These are phyloP conservation scores for Okamejei kenojei DNA, from an alignment of 2,797 vertebrate species.

Conservation along the genomic window DNA sequence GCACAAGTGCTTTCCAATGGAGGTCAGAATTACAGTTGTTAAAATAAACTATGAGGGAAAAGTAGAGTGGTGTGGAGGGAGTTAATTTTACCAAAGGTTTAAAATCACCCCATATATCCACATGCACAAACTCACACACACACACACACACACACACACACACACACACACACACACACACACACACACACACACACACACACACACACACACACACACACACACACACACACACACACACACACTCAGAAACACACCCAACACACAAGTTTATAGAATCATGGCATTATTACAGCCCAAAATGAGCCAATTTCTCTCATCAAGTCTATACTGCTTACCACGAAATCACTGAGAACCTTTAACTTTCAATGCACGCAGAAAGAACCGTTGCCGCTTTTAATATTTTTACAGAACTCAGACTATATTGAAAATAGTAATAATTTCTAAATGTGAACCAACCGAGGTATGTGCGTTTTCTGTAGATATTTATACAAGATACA, in stretches of 20 bases:
- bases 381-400: neutral
- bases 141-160: too few relatives aligned
- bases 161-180: too few relatives aligned
- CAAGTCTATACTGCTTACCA: neutral
- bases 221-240: neutral
- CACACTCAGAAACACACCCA: too few relatives aligned
- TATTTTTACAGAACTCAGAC: neutral
- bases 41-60: neutral
- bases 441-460: conserved; percentile 19
- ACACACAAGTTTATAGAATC: too few relatives aligned
- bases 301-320: neutral
- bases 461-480: conserved; percentile 8
- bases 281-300: too few relatives aligned
- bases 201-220: neutral
- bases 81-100: neutral
- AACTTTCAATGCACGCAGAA: neutral
- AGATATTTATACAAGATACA: conserved; percentile 30
- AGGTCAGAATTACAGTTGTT: neutral
- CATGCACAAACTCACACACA: neutral
- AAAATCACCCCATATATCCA: neutral
- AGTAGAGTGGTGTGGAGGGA: too few relatives aligned
- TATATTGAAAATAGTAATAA: conserved; percentile 20
- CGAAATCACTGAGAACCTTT: neutral
- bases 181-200: too few relatives aligned
- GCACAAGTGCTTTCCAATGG: neutral